These are phyloP conservation scores for Rhinogobius similis DNA, from an alignment of 2,113 vertebrate genomes.

Conservation along the genomic window DNA sequence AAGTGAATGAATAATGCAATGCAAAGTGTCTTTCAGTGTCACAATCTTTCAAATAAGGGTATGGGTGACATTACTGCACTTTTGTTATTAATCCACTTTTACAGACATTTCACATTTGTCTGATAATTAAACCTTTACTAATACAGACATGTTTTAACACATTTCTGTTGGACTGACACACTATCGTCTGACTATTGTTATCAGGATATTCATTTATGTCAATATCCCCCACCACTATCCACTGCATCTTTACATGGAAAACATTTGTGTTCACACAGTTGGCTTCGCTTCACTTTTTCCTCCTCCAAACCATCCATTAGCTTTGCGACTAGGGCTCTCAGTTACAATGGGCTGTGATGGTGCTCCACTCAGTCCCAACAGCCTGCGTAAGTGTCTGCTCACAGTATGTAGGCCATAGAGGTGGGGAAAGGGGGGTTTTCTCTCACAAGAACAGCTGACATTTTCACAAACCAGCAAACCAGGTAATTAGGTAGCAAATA, in stretches of 20 bases:
- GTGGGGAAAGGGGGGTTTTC: constrained; percentile 33
- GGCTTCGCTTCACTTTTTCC: constrained; percentile 21
- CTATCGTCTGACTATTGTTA: too few species aligned
- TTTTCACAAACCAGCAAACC: constrained; percentile 73
- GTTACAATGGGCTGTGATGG: constrained; percentile 26
- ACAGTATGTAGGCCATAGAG: constrained; percentile 35
- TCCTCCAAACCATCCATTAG: constrained; percentile 36
- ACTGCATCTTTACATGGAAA: not conserved
- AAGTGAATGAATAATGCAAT: too few species aligned
- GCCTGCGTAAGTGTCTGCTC: constrained; percentile 29
- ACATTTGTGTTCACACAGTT: not conserved
- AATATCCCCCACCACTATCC: too few species aligned
- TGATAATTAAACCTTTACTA: too few species aligned
- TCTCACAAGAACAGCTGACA: constrained; percentile 63
- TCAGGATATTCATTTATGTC: too few species aligned
- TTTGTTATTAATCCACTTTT: too few species aligned
- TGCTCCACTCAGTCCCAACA: constrained; percentile 17
- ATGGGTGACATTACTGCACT: too few species aligned
- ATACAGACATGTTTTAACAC: too few species aligned
- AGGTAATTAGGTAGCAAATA: constrained; percentile 70
- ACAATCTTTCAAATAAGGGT: too few species aligned
- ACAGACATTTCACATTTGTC: too few species aligned
- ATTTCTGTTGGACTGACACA: too few species aligned
- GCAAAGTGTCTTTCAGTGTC: too few species aligned
- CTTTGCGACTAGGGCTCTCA: constrained; percentile 26